These are phyloP conservation scores for Lophotis ruficrista DNA, from an alignment of 2,113 vertebrate genomes.

Conservation along the genomic window DNA sequence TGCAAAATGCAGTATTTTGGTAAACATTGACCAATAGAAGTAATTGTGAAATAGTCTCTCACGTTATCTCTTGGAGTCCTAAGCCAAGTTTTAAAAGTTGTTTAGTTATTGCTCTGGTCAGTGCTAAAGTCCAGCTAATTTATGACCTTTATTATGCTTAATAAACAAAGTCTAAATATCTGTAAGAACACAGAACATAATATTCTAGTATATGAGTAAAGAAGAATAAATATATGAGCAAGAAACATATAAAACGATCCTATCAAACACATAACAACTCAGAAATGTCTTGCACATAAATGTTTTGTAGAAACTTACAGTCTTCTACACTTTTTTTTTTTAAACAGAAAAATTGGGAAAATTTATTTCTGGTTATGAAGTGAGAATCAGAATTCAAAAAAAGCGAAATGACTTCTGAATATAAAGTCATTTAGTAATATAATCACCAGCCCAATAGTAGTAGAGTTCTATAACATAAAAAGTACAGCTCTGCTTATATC, in stretches of 20 bases:
- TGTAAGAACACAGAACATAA: neutral
- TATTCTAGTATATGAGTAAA: neutral
- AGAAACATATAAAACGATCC: neutral
- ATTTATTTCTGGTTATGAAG: neutral
- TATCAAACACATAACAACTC: neutral
- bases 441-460: neutral
- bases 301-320: neutral
- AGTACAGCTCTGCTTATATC: neutral
- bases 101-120: neutral
- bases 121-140: neutral
- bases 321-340: neutral
- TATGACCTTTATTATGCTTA: neutral
- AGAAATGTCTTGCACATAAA: neutral
- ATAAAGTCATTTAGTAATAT: neutral
- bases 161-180: neutral
- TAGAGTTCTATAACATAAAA: neutral
- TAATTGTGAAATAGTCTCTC: neutral
- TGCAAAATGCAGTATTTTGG: neutral
- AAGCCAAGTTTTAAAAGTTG: conserved; percentile 16
- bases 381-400: neutral
- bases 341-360: neutral
- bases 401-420: neutral
- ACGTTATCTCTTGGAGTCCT: neutral
- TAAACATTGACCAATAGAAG: neutral
- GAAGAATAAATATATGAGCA: neutral